Base-by-base conservation (phyloP, 1,140 invertebrate genomes). In the Lethrus apterus region DNA sequence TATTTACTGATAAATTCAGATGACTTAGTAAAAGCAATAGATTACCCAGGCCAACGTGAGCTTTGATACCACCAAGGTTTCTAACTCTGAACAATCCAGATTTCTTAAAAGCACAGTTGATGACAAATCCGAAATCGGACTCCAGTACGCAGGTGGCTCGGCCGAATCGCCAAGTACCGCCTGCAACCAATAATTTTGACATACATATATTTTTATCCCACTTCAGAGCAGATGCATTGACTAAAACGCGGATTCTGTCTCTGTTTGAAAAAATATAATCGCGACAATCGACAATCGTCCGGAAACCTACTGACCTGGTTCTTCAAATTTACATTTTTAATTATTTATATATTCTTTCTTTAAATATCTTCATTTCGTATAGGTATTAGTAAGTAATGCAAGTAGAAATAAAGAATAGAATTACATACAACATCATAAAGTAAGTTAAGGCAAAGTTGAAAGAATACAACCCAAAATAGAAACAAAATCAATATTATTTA, bases 31-130 rank as follows among this genome's bases (percentile, higher is more conserved):
- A 44, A 44, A 29, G 15, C 29, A 8, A 32, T 17, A 44, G 71
- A 60, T 84, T 79, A 88, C 86, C 83, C 72, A 87, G 73, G 72
- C 84, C 84, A 65, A 86, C 78, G 72, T 87, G 86, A 60, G 86
- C 84, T 74, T 90, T 90, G 63, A 90, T 72, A 55, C 87, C 87
- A 65, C 88, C 88, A 55, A 91, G 79, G 71, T 89, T 89, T 73
- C 88, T 73, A 55, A 91, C 82, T 60, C 88, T 79, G 76, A 91
- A 89, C 47, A 91, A 76, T 57, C 85, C 83, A 53, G 85, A 87
- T 69, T 91, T 89, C 77, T 87, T 88, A 78, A 91, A 89, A 63
- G 84, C 86, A 70, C 88, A 91, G 75, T 89, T 87, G 66, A 91
- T 75, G 58, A 77, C 81, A 72, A 89, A 88, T 61, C 84, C 86